These are phyloP conservation scores for Xyliphius kryptos DNA, from an alignment of 2,113 vertebrate genomes.

Conservation along the genomic window DNA sequence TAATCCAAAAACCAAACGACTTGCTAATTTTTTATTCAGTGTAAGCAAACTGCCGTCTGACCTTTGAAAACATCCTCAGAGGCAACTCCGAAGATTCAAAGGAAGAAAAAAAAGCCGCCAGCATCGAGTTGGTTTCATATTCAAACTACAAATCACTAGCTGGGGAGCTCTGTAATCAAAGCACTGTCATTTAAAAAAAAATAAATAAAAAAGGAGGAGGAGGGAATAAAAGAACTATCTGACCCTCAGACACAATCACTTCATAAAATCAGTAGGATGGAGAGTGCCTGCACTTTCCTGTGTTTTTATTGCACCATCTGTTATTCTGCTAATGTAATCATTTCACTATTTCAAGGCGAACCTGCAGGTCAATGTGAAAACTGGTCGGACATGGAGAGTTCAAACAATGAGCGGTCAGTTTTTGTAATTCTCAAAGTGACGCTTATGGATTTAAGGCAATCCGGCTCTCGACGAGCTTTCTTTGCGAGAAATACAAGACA, in stretches of 20 bases:
- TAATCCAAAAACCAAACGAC: constrained; percentile 14
- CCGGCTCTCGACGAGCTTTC: constrained; percentile 21
- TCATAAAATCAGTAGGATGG: constrained; percentile 14
- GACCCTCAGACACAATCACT: not conserved
- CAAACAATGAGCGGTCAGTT: not conserved
- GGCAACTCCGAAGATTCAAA: not conserved
- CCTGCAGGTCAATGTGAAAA: constrained; percentile 6
- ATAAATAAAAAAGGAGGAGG: constrained; percentile 4
- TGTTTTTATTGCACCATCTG: constrained; percentile 9
- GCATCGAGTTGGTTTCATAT: constrained; percentile 6
- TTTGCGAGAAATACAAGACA: constrained; percentile 36
- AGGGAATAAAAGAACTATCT: no score
- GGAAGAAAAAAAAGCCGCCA: not conserved
- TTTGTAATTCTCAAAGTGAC: constrained; percentile 11
- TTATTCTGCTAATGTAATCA: constrained; percentile 1
- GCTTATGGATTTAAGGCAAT: constrained; percentile 16
- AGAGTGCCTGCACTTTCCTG: not conserved
- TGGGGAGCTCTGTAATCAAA: constrained; percentile 1
- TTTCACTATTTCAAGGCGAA: constrained; percentile 7
- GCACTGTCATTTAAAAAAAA: constrained; percentile 26
- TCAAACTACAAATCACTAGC: constrained; percentile 14
- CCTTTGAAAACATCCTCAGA: constrained; percentile 35
- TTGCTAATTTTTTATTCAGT: constrained; percentile 42
- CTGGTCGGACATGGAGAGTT: not conserved
- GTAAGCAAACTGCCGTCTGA: constrained; percentile 32